Evolutionary conservation across 2,113 vertebrate species (phyloP).

Genomic region (Paramisgurnus dabryanus): DNA sequence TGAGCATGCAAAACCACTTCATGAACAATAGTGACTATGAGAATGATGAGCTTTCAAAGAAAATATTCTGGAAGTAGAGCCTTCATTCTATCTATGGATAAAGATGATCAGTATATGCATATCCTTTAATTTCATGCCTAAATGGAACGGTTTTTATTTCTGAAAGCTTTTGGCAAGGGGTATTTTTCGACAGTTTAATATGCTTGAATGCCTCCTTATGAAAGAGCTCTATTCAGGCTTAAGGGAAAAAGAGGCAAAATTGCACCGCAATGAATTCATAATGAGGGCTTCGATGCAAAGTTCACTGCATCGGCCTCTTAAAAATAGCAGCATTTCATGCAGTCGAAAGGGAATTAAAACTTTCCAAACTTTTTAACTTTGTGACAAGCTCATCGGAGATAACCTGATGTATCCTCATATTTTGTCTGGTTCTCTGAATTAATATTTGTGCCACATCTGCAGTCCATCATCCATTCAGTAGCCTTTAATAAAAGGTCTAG

Average conservation of each 20-base stretch:
- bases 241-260: slow-evolving; percentile 23
- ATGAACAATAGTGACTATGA: slow-evolving; percentile 7
- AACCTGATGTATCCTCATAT: not conserved
- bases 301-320: slow-evolving; percentile 8
- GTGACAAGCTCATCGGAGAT: not conserved
- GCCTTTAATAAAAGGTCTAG: slow-evolving; percentile 25
- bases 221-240: slow-evolving; percentile 34
- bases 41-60: slow-evolving; percentile 1
- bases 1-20: slow-evolving; percentile 7
- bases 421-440: not conserved
- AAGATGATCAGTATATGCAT: not conserved
- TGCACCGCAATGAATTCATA: slow-evolving; percentile 28
- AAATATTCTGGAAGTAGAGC: not conserved
- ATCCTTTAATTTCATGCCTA: slow-evolving; percentile 11
- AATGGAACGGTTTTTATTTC: not conserved
- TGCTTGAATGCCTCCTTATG: slow-evolving; percentile 22
- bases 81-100: not conserved
- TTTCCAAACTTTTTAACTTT: not conserved
- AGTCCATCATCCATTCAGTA: slow-evolving; percentile 22
- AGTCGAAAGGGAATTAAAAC: not conserved
- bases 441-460: slow-evolving; percentile 17
- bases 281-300: not conserved
- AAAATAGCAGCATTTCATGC: slow-evolving; percentile 7
- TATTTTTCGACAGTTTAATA: slow-evolving; percentile 25
- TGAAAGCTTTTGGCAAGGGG: slow-evolving; percentile 8